Evolutionary conservation across 2,888 invertebrate species (phyloP).

Genomic region (Drosophila histrio): DNA sequence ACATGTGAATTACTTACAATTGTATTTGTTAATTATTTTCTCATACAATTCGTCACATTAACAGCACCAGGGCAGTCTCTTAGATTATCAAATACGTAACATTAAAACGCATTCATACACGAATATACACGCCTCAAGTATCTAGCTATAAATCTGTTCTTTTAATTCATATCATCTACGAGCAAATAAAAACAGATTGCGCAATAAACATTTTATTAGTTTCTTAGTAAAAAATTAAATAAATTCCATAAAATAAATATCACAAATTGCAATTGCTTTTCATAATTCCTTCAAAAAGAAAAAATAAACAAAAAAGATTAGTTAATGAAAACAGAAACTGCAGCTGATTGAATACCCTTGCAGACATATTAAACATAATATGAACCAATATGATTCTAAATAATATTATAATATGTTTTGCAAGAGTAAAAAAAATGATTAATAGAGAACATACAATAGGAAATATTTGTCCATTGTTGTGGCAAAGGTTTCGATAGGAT

Average conservation of each 20-base stretch:
- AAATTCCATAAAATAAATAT: background rate
- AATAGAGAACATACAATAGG: background rate
- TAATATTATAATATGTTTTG: background rate
- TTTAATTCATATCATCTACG: no score
- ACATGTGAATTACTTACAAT: no score
- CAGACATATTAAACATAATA: background rate
- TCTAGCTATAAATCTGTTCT: no score
- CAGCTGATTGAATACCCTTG: background rate
- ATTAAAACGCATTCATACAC: no score
- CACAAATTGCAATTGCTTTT: background rate
- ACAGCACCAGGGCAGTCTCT: no score
- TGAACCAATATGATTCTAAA: no score
- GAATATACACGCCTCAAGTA: no score
- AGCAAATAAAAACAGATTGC: no score
- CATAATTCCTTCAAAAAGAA: background rate
- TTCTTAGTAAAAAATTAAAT: background rate
- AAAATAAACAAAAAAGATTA: background rate
- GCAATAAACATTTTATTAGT: background rate
- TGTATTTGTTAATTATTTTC: no score
- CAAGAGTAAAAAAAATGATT: background rate
- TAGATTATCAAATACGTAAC: no score
- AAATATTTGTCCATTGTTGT: constrained; percentile 23
- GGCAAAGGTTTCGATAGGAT: constrained; percentile 31
- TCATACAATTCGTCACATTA: no score
- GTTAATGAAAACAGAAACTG: background rate